These are phyloP conservation scores for Rhegmatorhina hoffmannsi DNA, from an alignment of 2,113 vertebrate genomes.

Conservation along the genomic window DNA sequence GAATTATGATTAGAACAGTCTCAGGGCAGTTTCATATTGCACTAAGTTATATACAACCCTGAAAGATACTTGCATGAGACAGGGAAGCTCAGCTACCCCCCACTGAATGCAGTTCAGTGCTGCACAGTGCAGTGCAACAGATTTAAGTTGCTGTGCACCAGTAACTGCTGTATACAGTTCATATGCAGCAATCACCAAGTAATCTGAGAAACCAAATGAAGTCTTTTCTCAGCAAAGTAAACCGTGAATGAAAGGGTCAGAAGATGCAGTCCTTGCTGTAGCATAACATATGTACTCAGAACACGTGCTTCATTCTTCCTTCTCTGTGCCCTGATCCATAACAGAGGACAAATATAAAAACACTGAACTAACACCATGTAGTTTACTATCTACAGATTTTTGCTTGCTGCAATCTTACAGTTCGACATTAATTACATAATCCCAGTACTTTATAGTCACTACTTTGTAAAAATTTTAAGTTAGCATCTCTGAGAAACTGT, in stretches of 20 bases:
- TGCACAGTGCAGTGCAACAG: fast-evolving
- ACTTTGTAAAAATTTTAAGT: neutral
- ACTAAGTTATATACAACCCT: neutral
- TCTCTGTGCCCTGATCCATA: neutral
- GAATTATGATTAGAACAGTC: neutral
- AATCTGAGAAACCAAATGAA: neutral
- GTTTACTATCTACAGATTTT: neutral
- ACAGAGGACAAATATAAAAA: neutral
- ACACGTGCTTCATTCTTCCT: neutral
- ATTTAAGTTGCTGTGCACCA: neutral
- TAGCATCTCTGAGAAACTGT: neutral
- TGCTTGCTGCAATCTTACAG: neutral
- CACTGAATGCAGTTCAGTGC: neutral
- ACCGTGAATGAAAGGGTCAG: fast-evolving
- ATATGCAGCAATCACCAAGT: fast-evolving
- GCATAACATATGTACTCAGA: neutral
- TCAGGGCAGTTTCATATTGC: neutral
- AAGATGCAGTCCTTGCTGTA: neutral
- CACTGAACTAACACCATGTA: neutral
- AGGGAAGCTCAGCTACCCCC: neutral
- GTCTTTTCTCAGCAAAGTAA: neutral
- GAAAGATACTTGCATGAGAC: neutral
- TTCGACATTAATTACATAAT: neutral
- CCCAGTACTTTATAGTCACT: neutral
- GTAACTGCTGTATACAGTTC: no score